Conservation (phyloP, 37 sponge, comb jelly and placozoan species). For the Sycon ciliatum region DNA sequence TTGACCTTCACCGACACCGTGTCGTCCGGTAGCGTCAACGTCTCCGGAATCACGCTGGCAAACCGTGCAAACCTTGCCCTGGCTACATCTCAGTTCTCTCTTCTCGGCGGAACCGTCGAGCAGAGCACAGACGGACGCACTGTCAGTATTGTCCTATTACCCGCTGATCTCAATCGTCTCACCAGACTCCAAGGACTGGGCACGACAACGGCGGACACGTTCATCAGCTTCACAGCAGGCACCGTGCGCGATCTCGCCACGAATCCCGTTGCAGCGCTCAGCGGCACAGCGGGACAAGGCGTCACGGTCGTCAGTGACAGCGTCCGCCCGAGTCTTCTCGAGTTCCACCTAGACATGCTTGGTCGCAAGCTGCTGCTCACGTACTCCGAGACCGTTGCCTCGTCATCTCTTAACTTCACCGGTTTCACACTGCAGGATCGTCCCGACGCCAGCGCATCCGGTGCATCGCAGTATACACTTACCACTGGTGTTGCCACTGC, state of each 20-base stretch:
- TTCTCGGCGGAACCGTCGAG: conserved; percentile 35
- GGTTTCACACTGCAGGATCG: conserved; percentile 38
- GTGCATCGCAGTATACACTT: neutral
- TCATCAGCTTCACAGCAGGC: conserved; percentile 23
- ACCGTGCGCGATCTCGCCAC: conserved; percentile 35
- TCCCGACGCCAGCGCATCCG: neutral
- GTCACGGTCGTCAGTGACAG: conserved; percentile 56
- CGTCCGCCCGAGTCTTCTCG: conserved; percentile 37
- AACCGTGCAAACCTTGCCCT: conserved; percentile 16
- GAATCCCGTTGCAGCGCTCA: conserved; percentile 25
- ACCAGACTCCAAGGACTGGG: conserved; percentile 5
- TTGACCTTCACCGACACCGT: conserved; percentile 75
- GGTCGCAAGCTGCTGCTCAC: conserved; percentile 41
- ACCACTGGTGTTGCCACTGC: conserved; percentile 11
- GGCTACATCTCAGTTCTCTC: conserved; percentile 5
- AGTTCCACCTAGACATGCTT: conserved; percentile 53
- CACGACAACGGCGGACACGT: conserved; percentile 51
- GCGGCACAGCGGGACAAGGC: conserved; percentile 38
- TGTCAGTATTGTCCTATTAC: no score
- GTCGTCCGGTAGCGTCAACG: conserved; percentile 42
- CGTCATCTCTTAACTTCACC: conserved; percentile 23
- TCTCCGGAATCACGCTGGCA: conserved; percentile 42
- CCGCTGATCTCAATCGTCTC: no score
- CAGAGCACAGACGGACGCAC: neutral
- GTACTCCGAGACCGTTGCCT: conserved; percentile 60